Evolutionary conservation across 2,113 vertebrate genomes (phyloP).

Genomic region (Hypocryptadius cinnamomeus): DNA sequence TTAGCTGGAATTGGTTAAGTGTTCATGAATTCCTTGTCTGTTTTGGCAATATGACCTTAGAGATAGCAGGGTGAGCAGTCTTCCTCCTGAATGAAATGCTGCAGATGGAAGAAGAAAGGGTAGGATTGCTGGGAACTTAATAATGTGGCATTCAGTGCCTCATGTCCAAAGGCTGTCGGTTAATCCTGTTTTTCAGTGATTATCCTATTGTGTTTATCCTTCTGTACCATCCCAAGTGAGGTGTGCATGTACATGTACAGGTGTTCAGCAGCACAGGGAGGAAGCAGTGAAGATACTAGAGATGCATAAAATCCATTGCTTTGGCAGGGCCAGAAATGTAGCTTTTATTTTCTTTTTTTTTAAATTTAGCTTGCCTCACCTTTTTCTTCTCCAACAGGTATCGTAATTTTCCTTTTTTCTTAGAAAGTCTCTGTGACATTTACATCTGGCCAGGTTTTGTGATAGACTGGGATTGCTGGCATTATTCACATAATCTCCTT

Average conservation of each 20-base stretch:
- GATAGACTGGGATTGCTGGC: neutral
- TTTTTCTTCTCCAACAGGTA: neutral
- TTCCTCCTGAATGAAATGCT: neutral
- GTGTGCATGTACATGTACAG: neutral
- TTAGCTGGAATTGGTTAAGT: neutral
- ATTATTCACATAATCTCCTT: neutral
- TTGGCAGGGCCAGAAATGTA: neutral
- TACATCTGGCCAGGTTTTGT: neutral
- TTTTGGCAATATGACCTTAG: neutral
- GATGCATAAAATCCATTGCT: neutral
- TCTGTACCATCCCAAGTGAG: neutral
- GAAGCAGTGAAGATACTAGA: neutral
- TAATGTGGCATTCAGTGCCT: neutral
- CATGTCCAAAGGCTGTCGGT: neutral
- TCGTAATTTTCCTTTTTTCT: neutral
- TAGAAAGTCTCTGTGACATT: neutral
- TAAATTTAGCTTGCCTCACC: neutral
- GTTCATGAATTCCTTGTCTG: neutral
- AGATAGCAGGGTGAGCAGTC: neutral
- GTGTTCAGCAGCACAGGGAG: neutral
- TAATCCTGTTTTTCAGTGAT: neutral
- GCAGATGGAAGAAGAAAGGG: neutral
- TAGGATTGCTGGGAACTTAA: neutral
- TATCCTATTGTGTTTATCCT: neutral
- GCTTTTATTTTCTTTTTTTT: neutral